These are phyloP conservation scores for Phocides pigmalion DNA, from an alignment of 1,140 invertebrate species.

Conservation along the genomic window DNA sequence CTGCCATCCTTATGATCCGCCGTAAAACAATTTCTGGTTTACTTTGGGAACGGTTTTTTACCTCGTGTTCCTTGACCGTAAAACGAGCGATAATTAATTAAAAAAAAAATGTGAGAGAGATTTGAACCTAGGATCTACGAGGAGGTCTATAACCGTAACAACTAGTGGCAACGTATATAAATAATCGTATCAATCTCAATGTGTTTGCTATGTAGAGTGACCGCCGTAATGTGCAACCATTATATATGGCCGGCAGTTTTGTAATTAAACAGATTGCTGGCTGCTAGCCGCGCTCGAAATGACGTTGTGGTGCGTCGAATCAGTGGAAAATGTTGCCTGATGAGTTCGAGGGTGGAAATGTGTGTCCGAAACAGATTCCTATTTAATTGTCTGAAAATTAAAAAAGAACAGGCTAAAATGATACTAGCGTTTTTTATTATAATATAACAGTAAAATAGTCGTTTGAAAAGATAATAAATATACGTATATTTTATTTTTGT, in stretches of 20 bases:
- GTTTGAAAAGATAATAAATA: too few species aligned
- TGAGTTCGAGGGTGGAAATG: slow-evolving; percentile 1
- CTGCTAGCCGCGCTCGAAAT: slow-evolving; percentile 17
- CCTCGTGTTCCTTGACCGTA: too few species aligned
- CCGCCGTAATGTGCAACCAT: slow-evolving; percentile 29
- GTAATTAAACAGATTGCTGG: slow-evolving; percentile 31
- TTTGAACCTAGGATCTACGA: background rate
- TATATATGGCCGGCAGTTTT: slow-evolving; percentile 16
- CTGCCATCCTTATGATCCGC: too few species aligned
- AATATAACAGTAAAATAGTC: background rate
- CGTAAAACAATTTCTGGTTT: too few species aligned
- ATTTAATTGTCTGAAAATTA: background rate
- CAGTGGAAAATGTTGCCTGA: slow-evolving; percentile 23
- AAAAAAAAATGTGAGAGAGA: too few species aligned
- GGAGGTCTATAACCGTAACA: too few species aligned
- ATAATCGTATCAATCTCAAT: slow-evolving; percentile 15
- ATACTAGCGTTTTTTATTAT: background rate
- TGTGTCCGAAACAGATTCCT: background rate
- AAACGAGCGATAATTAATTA: too few species aligned
- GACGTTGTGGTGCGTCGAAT: slow-evolving; percentile 22
- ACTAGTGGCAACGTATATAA: background rate
- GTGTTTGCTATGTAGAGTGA: slow-evolving; percentile 1
- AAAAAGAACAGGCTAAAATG: too few species aligned
- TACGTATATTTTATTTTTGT: too few species aligned
- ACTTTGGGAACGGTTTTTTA: too few species aligned